Conservation (phyloP, 2,888 invertebrate species). For the Hecatera dysodea region DNA sequence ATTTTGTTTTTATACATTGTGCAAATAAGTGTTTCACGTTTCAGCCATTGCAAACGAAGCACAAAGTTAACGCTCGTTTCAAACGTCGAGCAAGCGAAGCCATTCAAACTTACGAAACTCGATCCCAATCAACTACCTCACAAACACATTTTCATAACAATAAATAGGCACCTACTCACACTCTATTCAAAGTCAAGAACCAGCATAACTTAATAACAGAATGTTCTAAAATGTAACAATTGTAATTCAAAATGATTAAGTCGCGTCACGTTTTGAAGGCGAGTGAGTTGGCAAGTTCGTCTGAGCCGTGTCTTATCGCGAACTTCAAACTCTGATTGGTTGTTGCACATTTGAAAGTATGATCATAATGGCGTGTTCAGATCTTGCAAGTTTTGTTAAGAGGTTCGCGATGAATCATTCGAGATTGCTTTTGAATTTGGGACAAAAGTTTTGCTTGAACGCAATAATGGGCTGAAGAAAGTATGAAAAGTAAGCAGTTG, state of each 20-base stretch:
- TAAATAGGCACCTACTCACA: slow-evolving; percentile 11
- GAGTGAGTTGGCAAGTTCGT: slow-evolving; percentile 69
- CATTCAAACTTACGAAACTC: slow-evolving; percentile 10
- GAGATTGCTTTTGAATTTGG: slow-evolving; percentile 21
- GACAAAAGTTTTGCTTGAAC: background rate
- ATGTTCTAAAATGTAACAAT: slow-evolving; percentile 66
- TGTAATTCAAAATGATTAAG: slow-evolving; percentile 70
- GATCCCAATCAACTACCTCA: slow-evolving; percentile 24
- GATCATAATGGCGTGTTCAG: slow-evolving; percentile 63
- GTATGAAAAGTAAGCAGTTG: background rate
- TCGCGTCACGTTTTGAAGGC: slow-evolving; percentile 68
- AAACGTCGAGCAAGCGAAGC: slow-evolving; percentile 16
- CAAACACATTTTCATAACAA: slow-evolving; percentile 38
- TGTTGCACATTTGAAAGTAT: slow-evolving; percentile 64
- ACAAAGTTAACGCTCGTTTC: background rate
- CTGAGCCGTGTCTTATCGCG: slow-evolving; percentile 74
- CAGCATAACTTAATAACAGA: slow-evolving; percentile 49
- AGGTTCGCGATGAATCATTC: slow-evolving; percentile 37
- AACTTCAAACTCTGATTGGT: slow-evolving; percentile 66
- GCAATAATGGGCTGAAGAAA: background rate
- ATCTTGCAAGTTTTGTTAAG: slow-evolving; percentile 41
- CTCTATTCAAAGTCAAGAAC: slow-evolving; percentile 36
- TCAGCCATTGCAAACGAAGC: background rate
- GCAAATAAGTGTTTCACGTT: background rate
- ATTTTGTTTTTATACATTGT: background rate